A percentile compares a stretch with the other conserved stretches of the same genome.
Conservation (phyloP, 2,797 vertebrate species). For the Gallinago solitaria region DNA sequence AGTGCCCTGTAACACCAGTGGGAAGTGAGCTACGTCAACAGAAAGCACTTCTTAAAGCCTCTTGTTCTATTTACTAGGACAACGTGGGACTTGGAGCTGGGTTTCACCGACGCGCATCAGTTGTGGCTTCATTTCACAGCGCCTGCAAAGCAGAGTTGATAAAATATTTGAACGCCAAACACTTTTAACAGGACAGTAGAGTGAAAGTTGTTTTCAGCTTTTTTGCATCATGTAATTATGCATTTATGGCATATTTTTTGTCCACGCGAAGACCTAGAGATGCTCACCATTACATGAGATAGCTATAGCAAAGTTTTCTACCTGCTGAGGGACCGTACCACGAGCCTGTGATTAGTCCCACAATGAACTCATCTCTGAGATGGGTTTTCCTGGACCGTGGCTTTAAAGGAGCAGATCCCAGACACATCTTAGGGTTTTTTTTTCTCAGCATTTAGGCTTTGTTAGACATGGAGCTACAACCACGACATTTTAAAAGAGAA, state of each 20-base stretch:
- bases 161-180: not conserved
- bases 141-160: not conserved
- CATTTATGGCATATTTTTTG: not conserved
- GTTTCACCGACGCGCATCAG: not conserved
- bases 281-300: not conserved
- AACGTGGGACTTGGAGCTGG: not conserved
- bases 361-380: not conserved
- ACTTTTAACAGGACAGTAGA: not conserved
- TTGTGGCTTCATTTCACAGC: not conserved
- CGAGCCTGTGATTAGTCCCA: not conserved
- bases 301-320: not conserved
- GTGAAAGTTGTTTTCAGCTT: not conserved
- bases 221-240: not conserved
- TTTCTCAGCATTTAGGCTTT: not conserved
- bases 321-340: accelerated
- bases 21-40: not conserved
- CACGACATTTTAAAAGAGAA: not conserved
- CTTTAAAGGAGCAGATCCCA: not conserved
- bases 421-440: not conserved
- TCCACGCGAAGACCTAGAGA: not conserved
- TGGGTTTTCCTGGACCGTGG: not conserved
- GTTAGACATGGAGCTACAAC: not conserved
- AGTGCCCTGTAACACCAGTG: not conserved
- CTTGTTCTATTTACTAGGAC: not conserved
- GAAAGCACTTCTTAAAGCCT: not conserved